phyloP scores from a whole-genome alignment of 2,888 invertebrate species.

The Stenoptilia bipunctidactyla region DNA sequence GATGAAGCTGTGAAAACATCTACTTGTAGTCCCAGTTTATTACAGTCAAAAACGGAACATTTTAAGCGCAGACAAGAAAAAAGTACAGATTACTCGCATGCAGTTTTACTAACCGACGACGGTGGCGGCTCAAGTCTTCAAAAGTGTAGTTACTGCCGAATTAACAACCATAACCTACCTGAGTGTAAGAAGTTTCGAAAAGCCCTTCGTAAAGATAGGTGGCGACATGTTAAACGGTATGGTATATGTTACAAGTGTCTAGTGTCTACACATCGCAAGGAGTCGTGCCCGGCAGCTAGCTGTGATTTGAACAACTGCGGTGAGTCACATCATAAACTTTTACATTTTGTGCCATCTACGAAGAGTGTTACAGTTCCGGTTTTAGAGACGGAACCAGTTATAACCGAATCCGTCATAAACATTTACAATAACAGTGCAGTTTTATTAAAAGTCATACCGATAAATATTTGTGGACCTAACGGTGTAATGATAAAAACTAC shows the following conservation, averaged over 20 bases:
- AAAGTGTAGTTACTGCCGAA: constrained; percentile 12
- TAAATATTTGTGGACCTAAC: constrained; percentile 15
- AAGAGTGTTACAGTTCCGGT: not conserved
- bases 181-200: constrained; percentile 14
- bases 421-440: too few relatives aligned
- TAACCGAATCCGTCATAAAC: constrained; percentile 2
- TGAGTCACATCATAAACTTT: constrained; percentile 11
- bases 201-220: constrained; percentile 14
- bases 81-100: constrained; percentile 1
- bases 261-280: constrained; percentile 9
- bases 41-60: constrained; percentile 10
- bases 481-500: too few relatives aligned
- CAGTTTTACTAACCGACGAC: not conserved
- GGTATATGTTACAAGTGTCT: constrained; percentile 16
- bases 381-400: constrained; percentile 1
- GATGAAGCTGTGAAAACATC: constrained; percentile 14
- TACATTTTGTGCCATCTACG: constrained; percentile 6
- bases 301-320: constrained; percentile 12
- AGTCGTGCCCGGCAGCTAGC: constrained; percentile 10
- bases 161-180: not conserved
- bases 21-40: not conserved
- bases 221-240: constrained; percentile 11
- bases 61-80: constrained; percentile 9
- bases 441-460: constrained; percentile 16
- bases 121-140: constrained; percentile 1